Conservation (phyloP, 2,797 vertebrate genomes). For the Tokudaia muenninki region DNA sequence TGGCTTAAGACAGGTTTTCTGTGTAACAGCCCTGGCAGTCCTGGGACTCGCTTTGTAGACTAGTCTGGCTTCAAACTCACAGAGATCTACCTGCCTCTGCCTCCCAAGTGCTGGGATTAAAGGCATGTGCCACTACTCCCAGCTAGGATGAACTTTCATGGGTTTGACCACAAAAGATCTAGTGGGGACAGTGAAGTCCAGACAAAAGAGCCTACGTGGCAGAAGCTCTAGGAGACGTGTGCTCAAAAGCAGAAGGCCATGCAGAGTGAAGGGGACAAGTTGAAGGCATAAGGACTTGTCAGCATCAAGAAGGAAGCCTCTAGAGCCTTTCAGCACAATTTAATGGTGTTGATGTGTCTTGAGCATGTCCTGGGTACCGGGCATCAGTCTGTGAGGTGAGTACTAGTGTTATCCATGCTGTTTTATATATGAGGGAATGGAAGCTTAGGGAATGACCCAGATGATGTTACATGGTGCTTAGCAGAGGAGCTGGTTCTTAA, state of each 20-base stretch:
- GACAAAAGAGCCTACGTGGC: not conserved
- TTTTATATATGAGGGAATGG: not conserved
- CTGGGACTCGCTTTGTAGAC: not conserved
- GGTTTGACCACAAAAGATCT: not conserved
- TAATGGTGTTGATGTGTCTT: accelerated
- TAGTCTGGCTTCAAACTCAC: not conserved
- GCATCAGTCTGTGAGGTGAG: not conserved
- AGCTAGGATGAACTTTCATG: not conserved
- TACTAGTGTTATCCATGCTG: not conserved
- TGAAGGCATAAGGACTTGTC: not conserved
- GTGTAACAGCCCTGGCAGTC: not conserved
- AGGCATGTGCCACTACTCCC: not conserved
- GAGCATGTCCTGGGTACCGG: not conserved
- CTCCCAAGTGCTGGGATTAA: not conserved
- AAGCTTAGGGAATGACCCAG: constrained; percentile 1
- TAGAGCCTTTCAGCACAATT: not conserved
- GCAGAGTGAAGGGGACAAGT: not conserved
- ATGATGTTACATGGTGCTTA: not conserved
- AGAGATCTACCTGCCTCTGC: not conserved
- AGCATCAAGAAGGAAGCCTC: not conserved
- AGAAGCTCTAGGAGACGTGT: accelerated
- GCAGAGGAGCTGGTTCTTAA: not conserved
- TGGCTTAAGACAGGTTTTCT: not conserved
- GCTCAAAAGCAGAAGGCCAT: not conserved
- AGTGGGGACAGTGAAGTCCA: not conserved